These are phyloP conservation scores for Syngnathus typhle DNA, from an alignment of 2,113 vertebrate species.

Conservation along the genomic window DNA sequence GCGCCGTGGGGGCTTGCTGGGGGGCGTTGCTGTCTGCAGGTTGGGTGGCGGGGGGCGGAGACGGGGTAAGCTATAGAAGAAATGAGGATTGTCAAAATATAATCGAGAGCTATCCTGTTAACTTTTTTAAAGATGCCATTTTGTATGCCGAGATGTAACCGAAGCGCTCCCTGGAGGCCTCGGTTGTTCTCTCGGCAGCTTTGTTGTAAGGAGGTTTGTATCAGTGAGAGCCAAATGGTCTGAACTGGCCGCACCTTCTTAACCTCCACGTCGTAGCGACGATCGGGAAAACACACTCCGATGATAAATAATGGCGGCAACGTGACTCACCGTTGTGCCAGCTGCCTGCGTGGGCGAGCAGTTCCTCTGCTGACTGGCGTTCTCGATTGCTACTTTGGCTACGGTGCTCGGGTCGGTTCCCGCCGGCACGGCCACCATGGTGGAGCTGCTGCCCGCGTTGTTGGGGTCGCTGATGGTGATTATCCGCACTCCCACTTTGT, in stretches of 20 bases:
- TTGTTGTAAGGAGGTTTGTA: constrained; percentile 73
- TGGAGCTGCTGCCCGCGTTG: constrained; percentile 93
- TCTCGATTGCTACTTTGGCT: constrained; percentile 99
- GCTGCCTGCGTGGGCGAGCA: constrained; percentile 77
- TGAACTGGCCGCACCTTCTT: constrained; percentile 70
- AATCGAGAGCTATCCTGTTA: too few species aligned
- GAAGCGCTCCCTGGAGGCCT: constrained; percentile 30
- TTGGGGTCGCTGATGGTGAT: constrained; percentile 99
- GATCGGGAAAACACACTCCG: background rate
- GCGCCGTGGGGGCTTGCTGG: constrained; percentile 68
- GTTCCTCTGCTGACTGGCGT: constrained; percentile 93
- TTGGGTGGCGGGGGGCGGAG: constrained; percentile 69
- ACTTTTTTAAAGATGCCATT: background rate
- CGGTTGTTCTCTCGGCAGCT: constrained; percentile 64
- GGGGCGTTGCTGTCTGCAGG: constrained; percentile 75
- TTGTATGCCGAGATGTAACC: constrained; percentile 69
- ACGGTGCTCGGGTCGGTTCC: constrained; percentile 97
- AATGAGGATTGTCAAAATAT: background rate
- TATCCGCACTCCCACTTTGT: constrained; percentile 96
- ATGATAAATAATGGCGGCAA: too few species aligned
- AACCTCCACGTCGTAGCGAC: constrained; percentile 53
- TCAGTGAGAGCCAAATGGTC: constrained; percentile 68
- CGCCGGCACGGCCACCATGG: constrained; percentile 97
- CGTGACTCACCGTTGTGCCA: constrained; percentile 78
- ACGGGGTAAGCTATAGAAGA: constrained; percentile 68